Evolutionary conservation across 2,797 vertebrate species (phyloP), one percentile per base, ranked within the genome.

Genomic region (Rousettus madagascariensis): DNA sequence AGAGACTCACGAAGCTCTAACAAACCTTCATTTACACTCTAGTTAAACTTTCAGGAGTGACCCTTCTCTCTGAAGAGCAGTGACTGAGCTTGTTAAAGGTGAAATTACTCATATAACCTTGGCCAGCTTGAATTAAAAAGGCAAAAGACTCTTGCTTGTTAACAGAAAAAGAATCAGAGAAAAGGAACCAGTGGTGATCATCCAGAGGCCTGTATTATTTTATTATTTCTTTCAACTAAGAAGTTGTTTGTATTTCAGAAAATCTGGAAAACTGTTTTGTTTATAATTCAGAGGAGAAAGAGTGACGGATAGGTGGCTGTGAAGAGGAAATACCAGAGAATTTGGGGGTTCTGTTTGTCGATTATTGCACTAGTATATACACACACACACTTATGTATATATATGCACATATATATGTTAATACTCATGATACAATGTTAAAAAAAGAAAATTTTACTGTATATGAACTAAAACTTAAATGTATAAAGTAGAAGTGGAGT

Each of bases 81-180:
- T 51, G 57, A 85, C 22, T 80, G n/a, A 85, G 49, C 16, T 95
- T 80, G 22, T 69, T 68, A 72, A 91, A 68, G 41, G 61, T 86
- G 51, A 77, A 83, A 90, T 88, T 51, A 90, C 61, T 92, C 61
- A 78, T 7, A 69, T 57, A 83, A 90, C 46, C 26, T 59, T 94
- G 57, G 30, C 5, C 9, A 57, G 17, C 26, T 79, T n/a, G n/a
- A 41, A 69, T 91, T 90, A 94, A 95, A 97, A 92, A 95, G 94
- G 16, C 13, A 78, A 84, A 65, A 83, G 36, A 46, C 8, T 82
- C 53, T 90, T 66, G 41, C 13, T 57, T 71, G 51, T 79, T 93
- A 96, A 92, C 24, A 6, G 2, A 88, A 83, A 71, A 90, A 89
- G 77, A 57, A 68, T 71, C 41, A 68, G 15, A 86, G 12, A 68